Base-by-base conservation (phyloP, 2,888 invertebrate species). In the Eucriotettix oculatus region DNA sequence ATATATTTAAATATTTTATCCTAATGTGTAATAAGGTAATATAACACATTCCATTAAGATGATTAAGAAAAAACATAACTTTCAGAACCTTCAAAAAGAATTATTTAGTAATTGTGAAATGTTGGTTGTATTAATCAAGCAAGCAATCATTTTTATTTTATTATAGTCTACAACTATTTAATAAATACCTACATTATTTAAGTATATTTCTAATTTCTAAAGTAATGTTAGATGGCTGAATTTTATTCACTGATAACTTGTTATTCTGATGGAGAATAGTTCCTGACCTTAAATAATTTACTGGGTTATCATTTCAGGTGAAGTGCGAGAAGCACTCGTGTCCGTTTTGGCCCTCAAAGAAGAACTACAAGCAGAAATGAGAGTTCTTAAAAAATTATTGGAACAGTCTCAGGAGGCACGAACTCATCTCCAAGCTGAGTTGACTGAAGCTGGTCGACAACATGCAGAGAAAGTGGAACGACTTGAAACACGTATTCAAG, bases 401-500 rank as follows among this genome's bases (percentile, higher is more conserved):
- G 76, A 76, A 64, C 73, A 69, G 62, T 78, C 73, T 66, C 77
- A 78, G 66, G 77, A 75, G 62, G 77, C 76, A 62, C 75, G 73
- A 68, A 73, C 78, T 56, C 75, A 75, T 66, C 72, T 83, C 63
- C 76, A 81, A 66, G 73, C 78, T 29, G 81, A 79, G 67, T 74
- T 78, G 61, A 74, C 73, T 40, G 74, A 74, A 40, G 65, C 71
- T 61, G 71, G 70, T 60, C 67, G 70, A 42, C 65, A 66, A 9
- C 65, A 68, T 44, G 64, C 67, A 44, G 70, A 71, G 42, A 48
- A 57, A 60, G 67, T 70, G 16, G 75, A 75, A 59, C 71, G 72
- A 56, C 68, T 74, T 29, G 69, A 72, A 54, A 67, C 70, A 66
- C 79, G 81, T 65, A 72, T 85, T 57, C 77, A 82, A 68, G 79